A percentile compares a stretch with the other conserved stretches of the same genome.
Conservation (phyloP, 2,113 vertebrate species). For the Pleuronectes platessa region DNA sequence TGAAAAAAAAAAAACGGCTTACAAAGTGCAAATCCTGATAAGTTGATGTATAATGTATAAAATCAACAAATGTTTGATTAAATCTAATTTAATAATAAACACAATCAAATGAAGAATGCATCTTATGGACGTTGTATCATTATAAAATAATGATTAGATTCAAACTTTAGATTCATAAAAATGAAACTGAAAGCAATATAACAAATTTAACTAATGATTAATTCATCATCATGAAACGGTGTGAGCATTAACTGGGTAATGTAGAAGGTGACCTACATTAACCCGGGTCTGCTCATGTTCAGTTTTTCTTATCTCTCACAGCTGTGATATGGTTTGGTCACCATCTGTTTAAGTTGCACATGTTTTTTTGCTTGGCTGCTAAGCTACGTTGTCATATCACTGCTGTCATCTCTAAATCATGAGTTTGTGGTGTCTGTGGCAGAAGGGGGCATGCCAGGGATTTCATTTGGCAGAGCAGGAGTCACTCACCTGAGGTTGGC, state of each 20-base stretch:
- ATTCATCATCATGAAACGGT: background rate
- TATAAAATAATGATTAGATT: no score
- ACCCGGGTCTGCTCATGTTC: background rate
- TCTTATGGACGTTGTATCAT: no score
- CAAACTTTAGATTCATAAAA: no score
- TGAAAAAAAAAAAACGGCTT: no score
- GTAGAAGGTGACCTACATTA: background rate
- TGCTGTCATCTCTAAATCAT: slow-evolving; percentile 14
- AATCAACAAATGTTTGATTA: no score
- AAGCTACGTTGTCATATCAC: slow-evolving; percentile 29
- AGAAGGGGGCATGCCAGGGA: background rate
- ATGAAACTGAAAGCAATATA: no score
- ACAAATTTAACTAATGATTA: background rate
- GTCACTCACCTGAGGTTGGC: slow-evolving; percentile 66
- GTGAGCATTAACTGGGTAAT: background rate
- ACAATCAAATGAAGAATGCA: no score
- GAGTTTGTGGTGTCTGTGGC: slow-evolving; percentile 41
- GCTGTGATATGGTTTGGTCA: slow-evolving; percentile 22
- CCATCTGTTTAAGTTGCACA: slow-evolving; percentile 16
- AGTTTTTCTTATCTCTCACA: slow-evolving; percentile 8
- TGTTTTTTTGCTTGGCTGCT: slow-evolving; percentile 13
- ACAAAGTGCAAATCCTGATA: no score
- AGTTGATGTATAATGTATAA: no score
- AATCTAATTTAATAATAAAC: no score
- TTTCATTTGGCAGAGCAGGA: background rate